Conservation (phyloP, 2,113 vertebrate species). For the Crypturellus undulatus region DNA sequence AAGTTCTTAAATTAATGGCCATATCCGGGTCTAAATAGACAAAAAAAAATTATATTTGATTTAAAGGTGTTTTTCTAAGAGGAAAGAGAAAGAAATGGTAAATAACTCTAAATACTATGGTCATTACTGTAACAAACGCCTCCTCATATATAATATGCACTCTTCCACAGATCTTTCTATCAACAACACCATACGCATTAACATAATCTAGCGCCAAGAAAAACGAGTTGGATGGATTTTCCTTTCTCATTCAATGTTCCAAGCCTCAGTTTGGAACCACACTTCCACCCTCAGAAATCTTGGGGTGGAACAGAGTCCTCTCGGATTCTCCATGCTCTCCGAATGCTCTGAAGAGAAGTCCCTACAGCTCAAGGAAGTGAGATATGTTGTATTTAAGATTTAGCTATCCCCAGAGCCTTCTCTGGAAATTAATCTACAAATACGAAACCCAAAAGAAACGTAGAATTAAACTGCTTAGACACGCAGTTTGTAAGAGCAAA, state of each 20-base stretch:
- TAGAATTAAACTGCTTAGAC: not conserved
- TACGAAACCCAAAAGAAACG: not conserved
- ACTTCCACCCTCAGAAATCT: not conserved
- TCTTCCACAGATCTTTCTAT: not conserved
- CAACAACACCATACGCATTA: not conserved
- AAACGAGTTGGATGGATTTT: not conserved
- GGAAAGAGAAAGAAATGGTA: not conserved
- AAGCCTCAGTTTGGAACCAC: no score
- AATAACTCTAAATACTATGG: not conserved
- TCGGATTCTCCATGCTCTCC: not conserved
- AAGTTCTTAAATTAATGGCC: not conserved
- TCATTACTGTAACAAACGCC: not conserved
- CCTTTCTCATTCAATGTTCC: not conserved
- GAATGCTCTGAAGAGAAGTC: not conserved
- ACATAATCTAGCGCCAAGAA: not conserved
- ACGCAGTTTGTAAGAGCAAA: not conserved
- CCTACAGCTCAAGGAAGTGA: not conserved
- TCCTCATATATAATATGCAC: not conserved
- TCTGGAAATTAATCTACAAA: not conserved
- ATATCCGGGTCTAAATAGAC: not conserved
- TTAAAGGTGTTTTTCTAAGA: not conserved
- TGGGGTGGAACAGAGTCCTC: not conserved
- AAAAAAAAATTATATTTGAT: not conserved
- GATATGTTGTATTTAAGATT: not conserved
- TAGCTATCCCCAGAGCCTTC: not conserved